Percentiles rank a stretch among this genome's conserved stretches.
Conservation (phyloP, 1,140 invertebrate species). For the Grapholita molesta region DNA sequence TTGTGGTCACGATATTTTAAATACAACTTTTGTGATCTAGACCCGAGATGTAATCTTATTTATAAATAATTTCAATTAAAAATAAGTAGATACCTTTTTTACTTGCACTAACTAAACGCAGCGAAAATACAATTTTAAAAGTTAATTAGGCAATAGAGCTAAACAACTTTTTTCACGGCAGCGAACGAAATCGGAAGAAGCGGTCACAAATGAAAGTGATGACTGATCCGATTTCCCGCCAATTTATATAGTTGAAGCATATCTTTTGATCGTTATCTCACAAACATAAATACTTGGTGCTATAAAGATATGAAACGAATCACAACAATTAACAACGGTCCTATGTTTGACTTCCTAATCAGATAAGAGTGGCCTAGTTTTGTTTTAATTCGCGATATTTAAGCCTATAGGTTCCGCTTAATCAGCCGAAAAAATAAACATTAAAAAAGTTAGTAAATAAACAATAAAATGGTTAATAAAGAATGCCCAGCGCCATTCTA, state of each 20-base stretch:
- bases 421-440: neutral
- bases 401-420: neutral
- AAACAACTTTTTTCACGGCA: neutral
- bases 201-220: neutral
- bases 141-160: conserved; percentile 5
- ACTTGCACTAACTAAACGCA: neutral
- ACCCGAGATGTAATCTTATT: no score
- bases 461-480: no score
- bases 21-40: no score
- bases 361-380: neutral
- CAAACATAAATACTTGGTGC: neutral
- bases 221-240: conserved; percentile 7
- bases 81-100: neutral
- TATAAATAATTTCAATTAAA: no score
- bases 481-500: no score
- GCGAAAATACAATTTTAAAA: conserved; percentile 2
- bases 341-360: neutral
- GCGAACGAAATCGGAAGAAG: neutral
- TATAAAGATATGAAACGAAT: neutral
- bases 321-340: neutral
- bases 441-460: no score
- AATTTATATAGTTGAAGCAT: conserved; percentile 3
- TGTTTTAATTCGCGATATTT: neutral
- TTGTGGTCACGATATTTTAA: no score
- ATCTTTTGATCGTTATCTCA: conserved; percentile 1